Conservation (phyloP, 2,113 vertebrate genomes). For the Aleadryas rufinucha region DNA sequence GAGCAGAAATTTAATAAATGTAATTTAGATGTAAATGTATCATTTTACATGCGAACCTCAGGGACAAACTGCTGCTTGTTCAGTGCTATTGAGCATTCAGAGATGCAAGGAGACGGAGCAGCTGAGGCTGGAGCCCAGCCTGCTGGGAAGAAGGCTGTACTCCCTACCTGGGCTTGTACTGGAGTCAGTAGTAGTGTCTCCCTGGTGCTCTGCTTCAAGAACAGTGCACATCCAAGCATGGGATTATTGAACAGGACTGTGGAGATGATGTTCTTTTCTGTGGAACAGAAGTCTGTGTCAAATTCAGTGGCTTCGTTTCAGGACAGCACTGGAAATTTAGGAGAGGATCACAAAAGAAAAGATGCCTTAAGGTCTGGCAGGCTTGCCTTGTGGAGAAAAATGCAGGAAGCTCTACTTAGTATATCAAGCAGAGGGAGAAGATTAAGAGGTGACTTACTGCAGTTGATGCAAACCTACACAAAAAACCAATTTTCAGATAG, state of each 20-base stretch:
- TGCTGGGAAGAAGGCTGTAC: accelerated
- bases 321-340: background rate
- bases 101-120: background rate
- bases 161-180: background rate
- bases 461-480: background rate
- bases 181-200: background rate
- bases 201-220: background rate
- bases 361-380: background rate
- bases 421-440: background rate
- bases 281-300: background rate
- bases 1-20: background rate
- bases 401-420: background rate
- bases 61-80: background rate
- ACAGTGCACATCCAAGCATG: accelerated
- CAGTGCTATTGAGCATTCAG: background rate
- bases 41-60: background rate
- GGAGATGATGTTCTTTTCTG: background rate
- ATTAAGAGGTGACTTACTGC: background rate
- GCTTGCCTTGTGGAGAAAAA: background rate
- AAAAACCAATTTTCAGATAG: background rate
- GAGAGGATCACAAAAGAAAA: background rate
- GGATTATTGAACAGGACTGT: background rate
- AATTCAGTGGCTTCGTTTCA: background rate
- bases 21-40: background rate
- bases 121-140: background rate